These are phyloP conservation scores for Diprion similis DNA, from an alignment of 1,140 invertebrate genomes.

Conservation along the genomic window DNA sequence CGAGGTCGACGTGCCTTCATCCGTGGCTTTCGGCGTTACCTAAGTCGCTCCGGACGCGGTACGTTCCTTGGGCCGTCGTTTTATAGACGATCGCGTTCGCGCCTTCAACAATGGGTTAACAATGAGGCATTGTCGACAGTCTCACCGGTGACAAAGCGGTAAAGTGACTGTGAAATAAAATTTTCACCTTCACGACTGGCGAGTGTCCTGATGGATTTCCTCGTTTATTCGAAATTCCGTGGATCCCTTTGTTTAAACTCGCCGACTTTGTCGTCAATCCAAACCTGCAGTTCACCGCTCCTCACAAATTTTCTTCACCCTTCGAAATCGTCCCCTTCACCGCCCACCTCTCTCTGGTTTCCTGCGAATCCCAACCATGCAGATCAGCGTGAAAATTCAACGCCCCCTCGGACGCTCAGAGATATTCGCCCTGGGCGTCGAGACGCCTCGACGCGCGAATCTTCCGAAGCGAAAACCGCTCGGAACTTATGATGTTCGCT, in stretches of 20 bases:
- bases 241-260: neutral
- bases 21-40: too few relatives aligned
- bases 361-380: neutral
- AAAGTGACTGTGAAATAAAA: neutral
- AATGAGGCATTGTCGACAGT: neutral
- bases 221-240: neutral
- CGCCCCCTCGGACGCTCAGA: neutral
- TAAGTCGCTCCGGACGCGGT: too few relatives aligned
- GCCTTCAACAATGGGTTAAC: neutral
- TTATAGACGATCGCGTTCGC: neutral
- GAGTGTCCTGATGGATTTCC: neutral
- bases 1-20: too few relatives aligned
- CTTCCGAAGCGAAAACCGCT: neutral
- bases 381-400: neutral
- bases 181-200: neutral
- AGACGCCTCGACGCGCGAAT: neutral
- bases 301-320: neutral
- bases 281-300: neutral
- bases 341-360: neutral
- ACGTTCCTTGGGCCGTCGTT: neutral
- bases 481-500: neutral
- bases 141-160: neutral
- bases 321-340: neutral
- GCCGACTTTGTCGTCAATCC: neutral
- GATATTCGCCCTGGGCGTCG: neutral